phyloP scores from a whole-genome alignment of 2,888 invertebrate species.

The Aspidiotus destructor region DNA sequence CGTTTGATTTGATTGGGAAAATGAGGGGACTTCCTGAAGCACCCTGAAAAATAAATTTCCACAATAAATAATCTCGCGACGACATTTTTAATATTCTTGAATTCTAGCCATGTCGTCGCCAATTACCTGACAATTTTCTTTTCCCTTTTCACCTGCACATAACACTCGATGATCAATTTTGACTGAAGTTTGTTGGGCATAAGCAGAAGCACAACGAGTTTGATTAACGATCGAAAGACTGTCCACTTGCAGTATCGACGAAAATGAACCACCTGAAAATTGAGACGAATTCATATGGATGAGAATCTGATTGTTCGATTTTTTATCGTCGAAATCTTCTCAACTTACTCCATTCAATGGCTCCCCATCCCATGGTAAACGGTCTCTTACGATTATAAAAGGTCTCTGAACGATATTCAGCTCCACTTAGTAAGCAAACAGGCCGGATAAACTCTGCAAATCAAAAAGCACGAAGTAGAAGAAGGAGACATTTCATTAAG shows the following conservation, averaged over 20 bases:
- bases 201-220: constrained; percentile 13
- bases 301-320: no score
- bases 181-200: neutral
- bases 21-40: constrained; percentile 19
- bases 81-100: neutral
- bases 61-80: neutral
- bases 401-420: constrained; percentile 6
- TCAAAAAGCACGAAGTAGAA: neutral
- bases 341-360: constrained; percentile 8
- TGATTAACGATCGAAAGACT: constrained; percentile 9
- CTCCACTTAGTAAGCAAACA: constrained; percentile 26
- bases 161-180: constrained; percentile 26
- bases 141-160: constrained; percentile 30
- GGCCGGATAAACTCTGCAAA: constrained; percentile 23
- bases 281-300: no score
- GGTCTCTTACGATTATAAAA: constrained; percentile 17
- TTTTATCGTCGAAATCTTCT: no score
- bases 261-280: constrained; percentile 4
- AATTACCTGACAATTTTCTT: constrained; percentile 29
- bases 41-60: constrained; percentile 19
- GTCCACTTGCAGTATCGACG: constrained; percentile 23
- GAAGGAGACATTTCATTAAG: neutral
- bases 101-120: no score
- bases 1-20: neutral
- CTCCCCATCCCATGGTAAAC: constrained; percentile 29